Base-by-base conservation (phyloP, 2,888 invertebrate genomes). In the Crioceris asparagi region DNA sequence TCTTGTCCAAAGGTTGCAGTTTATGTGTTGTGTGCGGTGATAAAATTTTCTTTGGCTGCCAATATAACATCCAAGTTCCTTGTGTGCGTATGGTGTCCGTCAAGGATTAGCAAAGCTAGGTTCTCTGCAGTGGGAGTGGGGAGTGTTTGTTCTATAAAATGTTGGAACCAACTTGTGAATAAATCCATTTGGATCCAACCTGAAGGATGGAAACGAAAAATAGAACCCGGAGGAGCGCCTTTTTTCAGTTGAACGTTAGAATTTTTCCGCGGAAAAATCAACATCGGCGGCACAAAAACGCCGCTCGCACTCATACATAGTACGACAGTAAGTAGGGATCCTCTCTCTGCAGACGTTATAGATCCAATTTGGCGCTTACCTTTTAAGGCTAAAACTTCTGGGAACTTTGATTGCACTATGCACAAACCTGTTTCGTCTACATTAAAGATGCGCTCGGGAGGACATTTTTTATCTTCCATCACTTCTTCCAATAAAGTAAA, bases 291-390 rank as follows among this genome's bases (percentile, higher is more conserved):
- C 16, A 30, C 30, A 17, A 30, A 30, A 5, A 15, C 4, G 15
- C 30, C 30, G 15, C 30, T 15, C n/a, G 30, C 30, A 17, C 30
- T 30, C 30, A 30, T 30, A 10, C 30, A 30, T n/a, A 30, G 30
- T n/a, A 30, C 30, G n/a, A 15, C 14, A 14, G 30, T 30, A n/a
- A 30, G 14, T 17, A 30, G 3, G 17, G 30, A 30, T 4, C 30
- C 30, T 14, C 30, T 11, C 15, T 30, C 30, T 23, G 23, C 23
- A n/a, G n/a, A 23, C 23, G 23, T 23, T 23, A 23, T 23, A n/a
- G 7, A 7, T 7, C n/a, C 23, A 7, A 23, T n/a, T 23, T 23
- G 23, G n/a, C 23, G 23, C 7, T 23, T 7, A 7, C 23, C 23
- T n/a, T 23, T 23, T 7, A 23, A n/a, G n/a, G 23, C 23, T 7